Evolutionary conservation across 2,888 invertebrate species (phyloP), one percentile per base, ranked within the genome.

Genomic region (Odontocerum albicorne): DNA sequence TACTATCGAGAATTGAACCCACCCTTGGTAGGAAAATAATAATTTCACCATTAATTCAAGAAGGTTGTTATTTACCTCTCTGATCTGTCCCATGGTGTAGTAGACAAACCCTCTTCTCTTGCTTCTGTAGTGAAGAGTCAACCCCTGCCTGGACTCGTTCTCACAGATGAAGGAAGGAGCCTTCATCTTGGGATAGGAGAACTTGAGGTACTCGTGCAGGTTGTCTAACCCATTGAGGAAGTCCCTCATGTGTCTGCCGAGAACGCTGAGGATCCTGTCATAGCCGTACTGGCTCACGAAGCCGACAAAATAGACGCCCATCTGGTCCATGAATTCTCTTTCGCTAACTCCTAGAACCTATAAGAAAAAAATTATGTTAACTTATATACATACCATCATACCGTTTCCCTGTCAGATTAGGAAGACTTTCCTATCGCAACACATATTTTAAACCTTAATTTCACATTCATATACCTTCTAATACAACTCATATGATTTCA

Each of bases 111-210:
- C 97, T 60, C 92, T 83, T 60, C 97, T 79, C 70, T 94, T 95
- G 63, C 94, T 95, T 49, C 95, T 81, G 72, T 96, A 96, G 73
- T 97, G 97, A 54, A 98, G 77, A 0, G 94, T 94, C 59, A 98
- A 75, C 0, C 97, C 97, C 66, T 91, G 89, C 51, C 90, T 82
- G 0, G 93, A 92, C 71, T 98, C 97, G 68, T 95, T 93, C 71
- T 96, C 96, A 67, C 96, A 96, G 64, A 96, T 96, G 71, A 98
- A 98, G 49, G 95, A 95, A 0, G 98, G 98, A 0, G 97, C 96
- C 62, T 88, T 75, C 86, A 87, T 87, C 64, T 90, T 82, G 0
- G 96, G 96, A 69, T 96, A 96, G 49, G 94, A 95, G 75, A 96
- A 96, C 71, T 96, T 92, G 40, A 98, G 80, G 70, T 98, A 98